Percentiles rank a stretch among this genome's conserved stretches.
These are phyloP conservation scores for Caenorhabditis sinica DNA, from an alignment of 2,888 invertebrate genomes.

Conservation along the genomic window DNA sequence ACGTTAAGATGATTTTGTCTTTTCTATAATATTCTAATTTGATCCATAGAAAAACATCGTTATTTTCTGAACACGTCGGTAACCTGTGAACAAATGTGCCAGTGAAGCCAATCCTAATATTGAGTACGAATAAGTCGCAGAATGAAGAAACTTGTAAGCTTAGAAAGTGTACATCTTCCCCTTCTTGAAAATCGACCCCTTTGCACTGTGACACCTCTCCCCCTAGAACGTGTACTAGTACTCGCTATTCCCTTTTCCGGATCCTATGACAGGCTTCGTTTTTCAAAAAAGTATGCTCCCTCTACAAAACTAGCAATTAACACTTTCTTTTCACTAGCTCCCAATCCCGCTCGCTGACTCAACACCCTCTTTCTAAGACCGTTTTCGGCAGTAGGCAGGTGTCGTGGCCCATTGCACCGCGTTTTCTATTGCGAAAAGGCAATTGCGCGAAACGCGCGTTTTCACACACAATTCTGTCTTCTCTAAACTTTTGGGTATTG, in stretches of 20 bases:
- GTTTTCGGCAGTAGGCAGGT: slow-evolving; percentile 54
- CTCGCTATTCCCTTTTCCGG: not conserved
- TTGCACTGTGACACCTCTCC: not conserved
- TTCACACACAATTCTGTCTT: slow-evolving; percentile 56
- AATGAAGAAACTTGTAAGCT: too few relatives aligned
- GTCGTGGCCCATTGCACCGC: slow-evolving; percentile 60
- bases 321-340: slow-evolving; percentile 42
- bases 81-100: too few relatives aligned
- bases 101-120: too few relatives aligned
- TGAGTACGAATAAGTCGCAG: too few relatives aligned
- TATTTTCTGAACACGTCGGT: too few relatives aligned
- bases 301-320: slow-evolving; percentile 42
- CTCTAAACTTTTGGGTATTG: slow-evolving; percentile 27
- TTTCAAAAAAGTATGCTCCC: slow-evolving; percentile 13
- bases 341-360: slow-evolving; percentile 46
- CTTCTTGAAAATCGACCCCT: slow-evolving; percentile 2
- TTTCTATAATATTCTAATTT: too few relatives aligned
- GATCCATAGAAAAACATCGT: too few relatives aligned
- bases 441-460: slow-evolving; percentile 60
- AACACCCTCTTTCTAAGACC: slow-evolving; percentile 50
- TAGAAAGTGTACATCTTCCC: not conserved
- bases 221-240: slow-evolving; percentile 9
- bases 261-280: slow-evolving; percentile 1
- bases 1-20: too few relatives aligned
- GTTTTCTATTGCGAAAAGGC: slow-evolving; percentile 27